These are phyloP conservation scores for Hermetia illucens DNA, from an alignment of 1,140 invertebrate species.

Conservation along the genomic window DNA sequence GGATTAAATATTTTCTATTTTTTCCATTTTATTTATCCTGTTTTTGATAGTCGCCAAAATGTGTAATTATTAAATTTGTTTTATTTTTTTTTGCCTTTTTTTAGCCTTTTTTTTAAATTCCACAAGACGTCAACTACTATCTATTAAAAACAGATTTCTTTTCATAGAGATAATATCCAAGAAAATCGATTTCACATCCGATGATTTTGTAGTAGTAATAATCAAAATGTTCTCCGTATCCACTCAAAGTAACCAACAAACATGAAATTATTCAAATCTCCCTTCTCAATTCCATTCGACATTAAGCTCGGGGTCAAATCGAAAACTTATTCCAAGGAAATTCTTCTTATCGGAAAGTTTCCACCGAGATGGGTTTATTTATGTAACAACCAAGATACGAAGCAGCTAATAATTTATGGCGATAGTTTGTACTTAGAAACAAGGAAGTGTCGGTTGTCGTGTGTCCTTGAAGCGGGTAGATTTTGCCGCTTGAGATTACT, in stretches of 20 bases:
- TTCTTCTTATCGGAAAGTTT: neutral
- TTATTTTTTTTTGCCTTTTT: neutral
- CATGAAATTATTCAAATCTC: too few species aligned
- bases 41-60: neutral
- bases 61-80: constrained; percentile 1
- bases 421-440: too few species aligned
- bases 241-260: too few species aligned
- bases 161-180: too few species aligned
- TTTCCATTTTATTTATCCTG: neutral
- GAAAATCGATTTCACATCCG: too few species aligned
- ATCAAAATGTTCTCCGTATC: too few species aligned
- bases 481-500: too few species aligned
- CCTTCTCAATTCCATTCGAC: neutral
- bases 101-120: neutral
- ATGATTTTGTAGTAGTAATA: too few species aligned
- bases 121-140: neutral
- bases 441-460: too few species aligned
- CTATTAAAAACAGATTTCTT: neutral
- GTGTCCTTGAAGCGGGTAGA: too few species aligned
- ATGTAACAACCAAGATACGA: too few species aligned
- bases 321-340: neutral
- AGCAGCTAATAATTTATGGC: neutral
- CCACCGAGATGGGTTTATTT: neutral
- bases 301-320: neutral
- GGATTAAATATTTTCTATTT: neutral